Conservation (phyloP, 92 coral and sea anemone genomes). For the Epizoanthus scotinus region DNA sequence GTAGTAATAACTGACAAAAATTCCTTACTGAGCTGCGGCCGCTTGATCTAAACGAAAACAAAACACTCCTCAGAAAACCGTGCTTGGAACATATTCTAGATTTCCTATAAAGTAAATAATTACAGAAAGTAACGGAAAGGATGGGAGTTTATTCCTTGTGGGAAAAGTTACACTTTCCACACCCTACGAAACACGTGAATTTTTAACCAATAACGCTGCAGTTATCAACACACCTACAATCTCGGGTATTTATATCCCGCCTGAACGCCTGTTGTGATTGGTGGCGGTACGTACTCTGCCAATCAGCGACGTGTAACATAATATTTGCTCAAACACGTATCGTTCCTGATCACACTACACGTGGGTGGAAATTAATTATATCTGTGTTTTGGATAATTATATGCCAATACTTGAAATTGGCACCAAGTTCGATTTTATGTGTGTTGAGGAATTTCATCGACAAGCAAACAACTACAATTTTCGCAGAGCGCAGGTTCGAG, state of each 20-base stretch:
- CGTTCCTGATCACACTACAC: constrained; percentile 47
- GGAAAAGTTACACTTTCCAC: constrained; percentile 54
- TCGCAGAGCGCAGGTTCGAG: constrained; percentile 4
- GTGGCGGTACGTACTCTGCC: constrained; percentile 62
- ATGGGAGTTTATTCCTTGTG: constrained; percentile 3
- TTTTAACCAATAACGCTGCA: constrained; percentile 49
- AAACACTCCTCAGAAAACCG: constrained; percentile 28
- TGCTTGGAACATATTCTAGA: constrained; percentile 1
- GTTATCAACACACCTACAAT: constrained; percentile 74
- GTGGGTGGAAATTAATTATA: constrained; percentile 67
- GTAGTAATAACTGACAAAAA: constrained; percentile 26
- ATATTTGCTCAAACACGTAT: constrained; percentile 62
- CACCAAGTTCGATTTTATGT: constrained; percentile 85
- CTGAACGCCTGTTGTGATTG: constrained; percentile 63
- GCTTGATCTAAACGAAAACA: neutral
- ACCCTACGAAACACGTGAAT: constrained; percentile 53
- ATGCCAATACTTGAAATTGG: constrained; percentile 86
- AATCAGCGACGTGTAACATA: constrained; percentile 72
- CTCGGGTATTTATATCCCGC: constrained; percentile 55
- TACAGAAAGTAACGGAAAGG: constrained; percentile 34
- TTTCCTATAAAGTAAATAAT: constrained; percentile 3
- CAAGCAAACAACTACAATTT: constrained; percentile 37
- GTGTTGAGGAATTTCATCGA: constrained; percentile 52
- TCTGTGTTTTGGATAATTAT: constrained; percentile 83
- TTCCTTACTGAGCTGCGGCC: too few species aligned